Conservation (phyloP, 2,113 vertebrate genomes). For the Pomatorhinus ruficollis region DNA sequence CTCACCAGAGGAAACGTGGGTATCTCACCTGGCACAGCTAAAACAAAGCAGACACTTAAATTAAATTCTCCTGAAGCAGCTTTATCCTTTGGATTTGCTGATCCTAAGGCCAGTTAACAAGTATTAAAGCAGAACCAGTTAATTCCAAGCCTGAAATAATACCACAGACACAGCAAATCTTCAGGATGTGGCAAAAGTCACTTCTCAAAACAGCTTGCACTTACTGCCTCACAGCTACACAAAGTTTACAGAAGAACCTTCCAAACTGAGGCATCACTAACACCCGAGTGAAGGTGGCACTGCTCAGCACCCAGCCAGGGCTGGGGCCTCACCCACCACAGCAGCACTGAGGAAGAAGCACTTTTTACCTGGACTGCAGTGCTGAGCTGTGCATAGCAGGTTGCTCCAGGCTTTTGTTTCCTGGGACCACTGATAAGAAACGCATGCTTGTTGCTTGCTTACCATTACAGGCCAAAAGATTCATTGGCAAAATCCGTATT, state of each 20-base stretch:
- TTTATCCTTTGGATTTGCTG: neutral
- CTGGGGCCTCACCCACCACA: neutral
- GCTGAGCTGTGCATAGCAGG: neutral
- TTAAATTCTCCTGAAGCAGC: neutral
- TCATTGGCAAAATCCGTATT: neutral
- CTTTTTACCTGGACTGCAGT: neutral
- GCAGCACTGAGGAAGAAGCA: neutral
- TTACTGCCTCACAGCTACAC: neutral
- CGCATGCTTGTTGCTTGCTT: neutral
- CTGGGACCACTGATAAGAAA: neutral
- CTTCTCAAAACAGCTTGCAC: neutral
- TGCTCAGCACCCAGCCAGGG: neutral
- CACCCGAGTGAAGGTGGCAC: rapidly evolving
- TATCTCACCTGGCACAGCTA: neutral
- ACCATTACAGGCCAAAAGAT: neutral
- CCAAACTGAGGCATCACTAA: neutral
- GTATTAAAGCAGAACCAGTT: neutral
- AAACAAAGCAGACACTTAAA: neutral
- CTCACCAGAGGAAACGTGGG: neutral
- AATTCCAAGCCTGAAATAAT: neutral
- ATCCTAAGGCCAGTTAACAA: neutral
- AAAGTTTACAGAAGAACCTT: neutral
- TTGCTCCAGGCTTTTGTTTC: neutral
- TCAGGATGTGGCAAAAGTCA: neutral
- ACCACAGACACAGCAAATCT: neutral